Evolutionary conservation across 1,140 invertebrate species (phyloP), one percentile per base, ranked within the genome.

Genomic region (Drosophila ananassae): DNA sequence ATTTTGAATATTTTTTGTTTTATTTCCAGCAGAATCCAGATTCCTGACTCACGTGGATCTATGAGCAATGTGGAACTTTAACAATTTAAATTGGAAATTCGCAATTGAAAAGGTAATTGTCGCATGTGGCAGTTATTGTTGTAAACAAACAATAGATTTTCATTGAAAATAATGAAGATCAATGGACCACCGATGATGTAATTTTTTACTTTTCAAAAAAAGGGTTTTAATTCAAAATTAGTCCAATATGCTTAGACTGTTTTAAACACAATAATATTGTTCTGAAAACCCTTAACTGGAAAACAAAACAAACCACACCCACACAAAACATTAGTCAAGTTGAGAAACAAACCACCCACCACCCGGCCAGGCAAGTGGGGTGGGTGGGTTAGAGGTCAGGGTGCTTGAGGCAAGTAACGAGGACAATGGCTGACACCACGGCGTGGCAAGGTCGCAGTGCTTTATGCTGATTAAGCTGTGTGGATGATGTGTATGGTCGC

Each of bases 381-480:
- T n/a, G n/a, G n/a, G n/a, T n/a, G n/a, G 62, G 63, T 12, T 21
- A 56, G 50, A 67, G 50, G 60, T 53, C 30, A 17, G 41, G 7
- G 72, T 1, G 34, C 30, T 22, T 32, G 34, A 28, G 39, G 10
- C 17, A 22, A 47, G 21, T 73, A 69, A 60, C 54, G 64, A 76
- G 66, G 78, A 72, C 77, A 73, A 73, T 77, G 60, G 57, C 72
- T 76, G 78, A 73, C 69, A 46, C 52, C 24, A 39, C 25, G 32
- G 5, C 50, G 22, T 30, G 13, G 47, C 78, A 81, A 81, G 78
- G 78, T 67, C 78, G 54, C 51, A 44, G 30, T 51, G 66, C 34
- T 66, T 47, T 50, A 34, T 55, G 34, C 58, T 30, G 44, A 46
- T 64, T 68, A 52, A 17, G 48, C 17, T 60, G 56, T 0, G 25